Conservation (phyloP, 2,888 invertebrate species). For the Unio delphinus region DNA sequence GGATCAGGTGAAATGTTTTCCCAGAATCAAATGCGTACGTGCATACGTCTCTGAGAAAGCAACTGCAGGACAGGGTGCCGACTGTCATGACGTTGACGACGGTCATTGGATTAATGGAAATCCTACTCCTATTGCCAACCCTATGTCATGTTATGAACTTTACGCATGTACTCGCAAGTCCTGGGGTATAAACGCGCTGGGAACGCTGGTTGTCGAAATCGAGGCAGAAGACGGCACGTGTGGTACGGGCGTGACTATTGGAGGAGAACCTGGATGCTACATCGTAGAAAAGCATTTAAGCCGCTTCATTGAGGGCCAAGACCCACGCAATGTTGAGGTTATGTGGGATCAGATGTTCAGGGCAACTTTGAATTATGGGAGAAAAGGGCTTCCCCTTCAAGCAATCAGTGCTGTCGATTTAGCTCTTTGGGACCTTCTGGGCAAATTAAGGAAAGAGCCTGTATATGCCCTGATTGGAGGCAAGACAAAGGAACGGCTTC, state of each 20-base stretch:
- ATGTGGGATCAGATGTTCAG: constrained; percentile 68
- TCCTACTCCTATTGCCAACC: constrained; percentile 62
- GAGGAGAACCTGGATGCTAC: constrained; percentile 65
- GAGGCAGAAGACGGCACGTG: constrained; percentile 64
- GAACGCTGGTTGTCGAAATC: constrained; percentile 64
- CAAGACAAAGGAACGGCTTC: constrained; percentile 64
- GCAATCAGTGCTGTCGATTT: constrained; percentile 67
- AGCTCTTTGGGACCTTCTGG: constrained; percentile 67
- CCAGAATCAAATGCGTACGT: constrained; percentile 56
- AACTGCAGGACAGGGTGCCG: constrained; percentile 57
- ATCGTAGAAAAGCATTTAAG: constrained; percentile 67
- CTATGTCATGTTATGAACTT: constrained; percentile 60
- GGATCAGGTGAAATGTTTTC: constrained; percentile 19
- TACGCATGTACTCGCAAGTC: constrained; percentile 61
- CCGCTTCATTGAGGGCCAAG: constrained; percentile 66
- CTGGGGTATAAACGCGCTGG: constrained; percentile 68
- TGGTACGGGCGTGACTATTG: constrained; percentile 66
- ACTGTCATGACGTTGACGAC: constrained; percentile 66
- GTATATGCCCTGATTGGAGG: constrained; percentile 67
- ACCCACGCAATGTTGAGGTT: constrained; percentile 64
- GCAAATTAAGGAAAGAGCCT: constrained; percentile 62
- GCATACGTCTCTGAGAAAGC: constrained; percentile 48
- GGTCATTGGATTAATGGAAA: constrained; percentile 66
- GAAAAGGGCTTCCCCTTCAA: constrained; percentile 65
- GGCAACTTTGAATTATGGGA: constrained; percentile 65